A percentile compares a stretch with the other conserved stretches of the same genome.
Evolutionary conservation across 2,113 vertebrate genomes (phyloP).

Genomic region (Callithrix jacchus): DNA sequence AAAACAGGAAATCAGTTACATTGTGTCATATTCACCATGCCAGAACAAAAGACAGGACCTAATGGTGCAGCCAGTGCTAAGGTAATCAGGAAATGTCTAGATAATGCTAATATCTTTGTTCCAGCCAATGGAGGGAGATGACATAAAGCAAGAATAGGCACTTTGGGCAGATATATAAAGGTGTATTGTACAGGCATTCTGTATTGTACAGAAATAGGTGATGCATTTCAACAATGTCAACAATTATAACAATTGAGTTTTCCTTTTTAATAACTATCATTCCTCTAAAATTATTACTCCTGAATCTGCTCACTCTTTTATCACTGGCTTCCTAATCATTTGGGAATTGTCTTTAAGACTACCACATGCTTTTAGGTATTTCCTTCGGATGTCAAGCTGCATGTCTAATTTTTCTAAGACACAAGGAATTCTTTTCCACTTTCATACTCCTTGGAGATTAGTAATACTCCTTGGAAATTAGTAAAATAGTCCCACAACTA

Average conservation of each 20-base stretch:
- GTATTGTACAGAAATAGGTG: neutral
- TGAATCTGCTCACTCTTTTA: neutral
- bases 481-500: neutral
- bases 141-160: neutral
- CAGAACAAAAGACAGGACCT: neutral
- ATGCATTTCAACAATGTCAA: neutral
- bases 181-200: neutral
- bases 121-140: neutral
- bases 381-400: neutral
- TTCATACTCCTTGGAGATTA: neutral
- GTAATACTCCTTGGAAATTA: neutral
- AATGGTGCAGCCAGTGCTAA: neutral
- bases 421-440: neutral
- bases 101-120: neutral
- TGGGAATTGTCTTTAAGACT: neutral
- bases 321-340: neutral
- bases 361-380: constrained; percentile 29
- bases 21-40: neutral
- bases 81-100: neutral
- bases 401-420: constrained; percentile 23
- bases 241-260: constrained; percentile 21
- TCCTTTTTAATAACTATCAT: constrained; percentile 6
- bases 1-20: neutral
- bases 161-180: neutral
- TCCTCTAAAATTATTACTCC: constrained; percentile 32